Evolutionary conservation across 1,140 invertebrate species (phyloP).

Genomic region (Apis florea): DNA sequence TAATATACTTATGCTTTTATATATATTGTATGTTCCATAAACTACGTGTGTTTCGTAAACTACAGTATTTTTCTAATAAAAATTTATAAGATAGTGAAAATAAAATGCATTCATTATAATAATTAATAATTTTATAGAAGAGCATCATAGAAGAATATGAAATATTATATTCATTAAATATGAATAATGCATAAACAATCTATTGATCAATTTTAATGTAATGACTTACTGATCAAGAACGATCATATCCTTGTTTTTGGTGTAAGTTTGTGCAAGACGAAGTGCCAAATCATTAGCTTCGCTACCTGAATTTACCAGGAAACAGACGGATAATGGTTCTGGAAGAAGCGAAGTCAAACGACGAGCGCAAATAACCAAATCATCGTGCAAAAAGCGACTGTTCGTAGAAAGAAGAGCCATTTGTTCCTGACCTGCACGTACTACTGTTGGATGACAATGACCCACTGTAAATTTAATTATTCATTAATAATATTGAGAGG

Average conservation of each 20-base stretch:
- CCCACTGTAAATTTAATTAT: constrained; percentile 86
- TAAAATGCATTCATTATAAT: no score
- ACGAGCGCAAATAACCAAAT: constrained; percentile 94
- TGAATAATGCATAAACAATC: no score
- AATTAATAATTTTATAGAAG: no score
- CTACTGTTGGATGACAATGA: constrained; percentile 97
- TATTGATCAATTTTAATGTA: neutral
- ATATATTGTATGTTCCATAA: no score
- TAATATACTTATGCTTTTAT: no score
- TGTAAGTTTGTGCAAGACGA: constrained; percentile 93
- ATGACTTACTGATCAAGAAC: constrained; percentile 96
- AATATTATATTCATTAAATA: no score
- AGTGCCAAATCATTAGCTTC: constrained; percentile 99
- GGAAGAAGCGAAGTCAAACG: constrained; percentile 91
- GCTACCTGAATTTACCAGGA: constrained; percentile 99
- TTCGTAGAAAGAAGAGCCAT: constrained; percentile 96
- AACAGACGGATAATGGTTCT: constrained; percentile 93
- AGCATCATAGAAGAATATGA: no score
- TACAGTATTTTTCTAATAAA: no score
- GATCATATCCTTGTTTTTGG: constrained; percentile 93
- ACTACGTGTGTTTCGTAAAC: no score
- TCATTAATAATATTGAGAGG: neutral
- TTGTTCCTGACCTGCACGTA: constrained; percentile 92
- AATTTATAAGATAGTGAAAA: no score
- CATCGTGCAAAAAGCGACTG: constrained; percentile 97